A percentile compares a stretch with the other conserved stretches of the same genome.
These are phyloP conservation scores for Xestobium rufovillosum DNA, from an alignment of 2,888 invertebrate genomes.

Conservation along the genomic window DNA sequence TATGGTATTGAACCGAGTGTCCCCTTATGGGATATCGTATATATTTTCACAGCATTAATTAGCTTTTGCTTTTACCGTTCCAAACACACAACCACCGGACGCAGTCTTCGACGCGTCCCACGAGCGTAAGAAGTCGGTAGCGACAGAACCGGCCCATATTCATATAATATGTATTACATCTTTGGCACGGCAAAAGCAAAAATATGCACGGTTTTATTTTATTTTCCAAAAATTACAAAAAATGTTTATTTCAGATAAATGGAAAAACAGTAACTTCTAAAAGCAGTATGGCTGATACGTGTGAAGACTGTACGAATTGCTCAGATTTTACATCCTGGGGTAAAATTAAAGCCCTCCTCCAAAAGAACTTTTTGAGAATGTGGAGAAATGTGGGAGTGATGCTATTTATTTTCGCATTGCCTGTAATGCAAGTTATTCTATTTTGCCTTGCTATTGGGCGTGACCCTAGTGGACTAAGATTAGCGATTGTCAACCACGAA, in stretches of 20 bases:
- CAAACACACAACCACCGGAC: too few species aligned
- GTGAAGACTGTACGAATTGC: conserved; percentile 48
- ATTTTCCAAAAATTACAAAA: background rate
- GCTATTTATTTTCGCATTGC: conserved; percentile 87
- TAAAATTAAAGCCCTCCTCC: conserved; percentile 75
- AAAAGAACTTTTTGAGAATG: conserved; percentile 85
- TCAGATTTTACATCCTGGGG: conserved; percentile 68
- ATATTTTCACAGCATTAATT: too few species aligned
- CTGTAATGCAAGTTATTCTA: conserved; percentile 89
- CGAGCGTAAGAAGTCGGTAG: too few species aligned
- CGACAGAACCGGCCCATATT: too few species aligned
- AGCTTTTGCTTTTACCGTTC: too few species aligned
- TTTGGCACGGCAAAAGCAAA: background rate
- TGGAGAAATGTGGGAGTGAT: conserved; percentile 90
- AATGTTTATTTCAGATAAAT: conserved; percentile 22
- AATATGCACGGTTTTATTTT: conserved; percentile 1
- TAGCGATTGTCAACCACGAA: conserved; percentile 73
- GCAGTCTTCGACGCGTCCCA: too few species aligned
- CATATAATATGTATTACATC: too few species aligned
- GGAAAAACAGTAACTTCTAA: conserved; percentile 18
- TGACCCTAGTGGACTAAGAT: conserved; percentile 72
- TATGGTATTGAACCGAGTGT: too few species aligned
- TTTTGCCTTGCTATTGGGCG: conserved; percentile 89
- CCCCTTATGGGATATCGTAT: too few species aligned
- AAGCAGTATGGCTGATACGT: conserved; percentile 46